Conservation (phyloP, 2,113 vertebrate species). For the Pionites leucogaster region DNA sequence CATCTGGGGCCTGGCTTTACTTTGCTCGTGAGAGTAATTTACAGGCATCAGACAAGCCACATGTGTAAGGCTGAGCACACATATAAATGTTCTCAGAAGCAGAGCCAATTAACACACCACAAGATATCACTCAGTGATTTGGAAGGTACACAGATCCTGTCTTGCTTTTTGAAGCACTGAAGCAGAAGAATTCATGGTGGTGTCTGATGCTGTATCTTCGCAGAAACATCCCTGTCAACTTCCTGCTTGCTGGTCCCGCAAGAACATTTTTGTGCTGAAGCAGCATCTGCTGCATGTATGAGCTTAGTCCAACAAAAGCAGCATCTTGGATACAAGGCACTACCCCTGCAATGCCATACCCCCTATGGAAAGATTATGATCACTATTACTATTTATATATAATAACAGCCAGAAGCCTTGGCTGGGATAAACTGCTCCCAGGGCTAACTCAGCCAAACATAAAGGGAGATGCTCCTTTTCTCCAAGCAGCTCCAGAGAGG, state of each 20-base stretch:
- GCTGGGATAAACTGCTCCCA: not conserved
- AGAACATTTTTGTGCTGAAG: not conserved
- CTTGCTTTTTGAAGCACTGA: slow-evolving; percentile 11
- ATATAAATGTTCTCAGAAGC: slow-evolving; percentile 42
- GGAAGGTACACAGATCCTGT: slow-evolving; percentile 3
- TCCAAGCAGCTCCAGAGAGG: slow-evolving; percentile 10
- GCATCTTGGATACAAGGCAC: not conserved
- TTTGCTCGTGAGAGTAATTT: slow-evolving; percentile 7
- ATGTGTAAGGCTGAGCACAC: slow-evolving; percentile 38
- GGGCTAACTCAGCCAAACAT: not conserved
- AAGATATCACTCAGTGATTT: slow-evolving; percentile 29
- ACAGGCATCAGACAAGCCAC: slow-evolving; percentile 53
- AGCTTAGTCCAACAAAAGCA: not conserved
- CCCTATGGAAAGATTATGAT: slow-evolving; percentile 3
- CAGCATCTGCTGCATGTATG: not conserved
- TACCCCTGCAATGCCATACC: not conserved
- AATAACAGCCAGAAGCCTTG: slow-evolving; percentile 31
- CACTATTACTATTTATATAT: slow-evolving; percentile 5
- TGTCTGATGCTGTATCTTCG: not conserved
- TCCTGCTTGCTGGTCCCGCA: not conserved
- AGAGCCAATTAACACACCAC: slow-evolving; percentile 51
- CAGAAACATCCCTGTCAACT: not conserved
- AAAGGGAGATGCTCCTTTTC: slow-evolving; percentile 24
- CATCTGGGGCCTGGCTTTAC: slow-evolving; percentile 3
- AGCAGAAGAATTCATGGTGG: not conserved